These are phyloP conservation scores for Lycopodina hypogea DNA, from an alignment of 37 sponge, comb jelly and placozoan species.

Conservation along the genomic window DNA sequence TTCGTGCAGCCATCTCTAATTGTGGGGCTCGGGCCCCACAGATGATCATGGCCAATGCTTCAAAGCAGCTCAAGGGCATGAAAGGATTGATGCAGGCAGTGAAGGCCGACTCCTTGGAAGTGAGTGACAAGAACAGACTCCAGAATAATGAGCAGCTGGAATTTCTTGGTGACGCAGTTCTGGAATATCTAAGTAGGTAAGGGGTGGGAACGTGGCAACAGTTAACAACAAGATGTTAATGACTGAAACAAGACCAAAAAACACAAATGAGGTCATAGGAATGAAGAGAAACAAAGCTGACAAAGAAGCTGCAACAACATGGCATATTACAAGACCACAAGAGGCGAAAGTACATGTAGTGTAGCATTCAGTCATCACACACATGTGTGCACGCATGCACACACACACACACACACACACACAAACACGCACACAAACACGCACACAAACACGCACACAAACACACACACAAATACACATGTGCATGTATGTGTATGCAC, in stretches of 20 bases:
- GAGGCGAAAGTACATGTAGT: background rate
- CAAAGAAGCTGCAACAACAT: background rate
- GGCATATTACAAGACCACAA: background rate
- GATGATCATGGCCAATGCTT: background rate
- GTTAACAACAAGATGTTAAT: background rate
- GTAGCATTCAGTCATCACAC: background rate
- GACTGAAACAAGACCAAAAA: no score
- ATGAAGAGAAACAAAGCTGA: background rate
- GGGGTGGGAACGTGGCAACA: background rate
- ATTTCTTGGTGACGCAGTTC: slow-evolving; percentile 76
- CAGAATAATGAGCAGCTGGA: slow-evolving; percentile 68
- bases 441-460: no score
- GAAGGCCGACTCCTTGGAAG: background rate
- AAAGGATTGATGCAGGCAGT: slow-evolving; percentile 15
- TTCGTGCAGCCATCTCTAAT: slow-evolving; percentile 29
- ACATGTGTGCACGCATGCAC: background rate
- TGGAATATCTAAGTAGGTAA: slow-evolving; percentile 73
- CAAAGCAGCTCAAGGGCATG: background rate
- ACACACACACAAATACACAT: background rate
- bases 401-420: no score
- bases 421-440: no score
- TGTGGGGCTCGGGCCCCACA: slow-evolving; percentile 38
- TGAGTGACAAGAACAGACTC: slow-evolving; percentile 3
- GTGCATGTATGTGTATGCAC: no score
- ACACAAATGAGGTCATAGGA: background rate